Evolutionary conservation across 1,140 invertebrate species (phyloP).

Genomic region (Araneus ventricosus): DNA sequence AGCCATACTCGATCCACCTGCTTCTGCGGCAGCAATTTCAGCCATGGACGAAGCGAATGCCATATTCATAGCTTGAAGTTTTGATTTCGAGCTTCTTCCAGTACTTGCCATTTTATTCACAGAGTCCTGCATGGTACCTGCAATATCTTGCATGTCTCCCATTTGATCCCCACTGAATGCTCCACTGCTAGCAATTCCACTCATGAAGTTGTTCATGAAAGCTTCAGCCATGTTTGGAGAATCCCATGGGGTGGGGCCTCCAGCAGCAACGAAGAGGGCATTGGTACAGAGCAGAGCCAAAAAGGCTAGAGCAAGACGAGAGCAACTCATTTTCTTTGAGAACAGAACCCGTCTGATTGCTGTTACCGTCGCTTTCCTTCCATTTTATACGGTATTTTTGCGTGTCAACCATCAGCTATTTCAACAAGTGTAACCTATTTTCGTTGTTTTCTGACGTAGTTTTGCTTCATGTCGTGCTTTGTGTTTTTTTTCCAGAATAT

Average conservation of each 20-base stretch:
- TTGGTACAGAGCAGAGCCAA: neutral
- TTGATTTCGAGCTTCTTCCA: neutral
- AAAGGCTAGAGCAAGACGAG: neutral
- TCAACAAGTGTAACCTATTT: neutral
- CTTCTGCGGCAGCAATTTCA: constrained; percentile 3
- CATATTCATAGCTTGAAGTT: constrained; percentile 49
- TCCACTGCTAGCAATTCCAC: neutral
- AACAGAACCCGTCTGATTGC: neutral
- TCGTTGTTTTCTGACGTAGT: neutral
- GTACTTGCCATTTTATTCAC: neutral
- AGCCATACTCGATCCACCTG: neutral
- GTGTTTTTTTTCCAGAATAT: too few relatives aligned
- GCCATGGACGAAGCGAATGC: constrained; percentile 41
- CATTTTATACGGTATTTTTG: neutral
- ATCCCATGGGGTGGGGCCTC: neutral
- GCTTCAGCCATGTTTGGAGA: neutral
- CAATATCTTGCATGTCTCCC: neutral
- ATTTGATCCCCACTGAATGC: neutral
- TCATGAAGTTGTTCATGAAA: neutral
- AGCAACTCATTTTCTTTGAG: neutral
- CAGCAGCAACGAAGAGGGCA: neutral
- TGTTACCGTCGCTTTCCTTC: neutral
- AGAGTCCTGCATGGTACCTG: neutral
- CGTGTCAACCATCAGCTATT: neutral
- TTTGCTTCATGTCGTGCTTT: too few relatives aligned